Percentiles rank a stretch among this genome's conserved stretches.
These are phyloP conservation scores for Andrena trimmerana DNA, from an alignment of 2,888 invertebrate species.

Conservation along the genomic window DNA sequence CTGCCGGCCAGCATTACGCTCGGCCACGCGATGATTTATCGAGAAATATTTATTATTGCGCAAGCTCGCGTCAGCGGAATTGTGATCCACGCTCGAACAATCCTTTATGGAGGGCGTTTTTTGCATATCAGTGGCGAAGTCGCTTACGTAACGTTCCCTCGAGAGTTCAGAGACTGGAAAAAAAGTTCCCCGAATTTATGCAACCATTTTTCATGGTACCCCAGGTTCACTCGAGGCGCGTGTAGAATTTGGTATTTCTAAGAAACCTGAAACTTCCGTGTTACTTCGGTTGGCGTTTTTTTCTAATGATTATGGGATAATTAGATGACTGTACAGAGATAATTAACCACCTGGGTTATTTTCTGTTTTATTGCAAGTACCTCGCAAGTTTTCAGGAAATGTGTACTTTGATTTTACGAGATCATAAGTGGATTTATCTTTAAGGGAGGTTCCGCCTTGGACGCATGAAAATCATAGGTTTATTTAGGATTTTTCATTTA, in stretches of 20 bases:
- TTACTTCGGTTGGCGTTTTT: no score
- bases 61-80: conserved; percentile 29
- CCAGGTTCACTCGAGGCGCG: no score
- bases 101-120: conserved; percentile 13
- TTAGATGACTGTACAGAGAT: no score
- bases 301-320: no score
- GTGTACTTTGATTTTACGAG: no score
- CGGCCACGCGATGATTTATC: conserved; percentile 46
- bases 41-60: conserved; percentile 48
- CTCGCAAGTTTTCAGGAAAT: no score
- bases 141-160: not conserved
- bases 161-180: not conserved
- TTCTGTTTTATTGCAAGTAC: no score
- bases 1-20: conserved; percentile 4
- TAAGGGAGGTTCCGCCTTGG: no score
- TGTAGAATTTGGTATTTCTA: not conserved
- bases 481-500: no score
- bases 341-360: no score
- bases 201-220: not conserved
- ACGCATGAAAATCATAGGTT: no score
- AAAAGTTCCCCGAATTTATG: not conserved
- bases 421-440: no score
- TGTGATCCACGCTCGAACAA: conserved; percentile 40
- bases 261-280: not conserved
- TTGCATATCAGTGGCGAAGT: conserved; percentile 15